Conservation (phyloP, 1,140 invertebrate genomes). For the Akabosia matsudoensis region DNA sequence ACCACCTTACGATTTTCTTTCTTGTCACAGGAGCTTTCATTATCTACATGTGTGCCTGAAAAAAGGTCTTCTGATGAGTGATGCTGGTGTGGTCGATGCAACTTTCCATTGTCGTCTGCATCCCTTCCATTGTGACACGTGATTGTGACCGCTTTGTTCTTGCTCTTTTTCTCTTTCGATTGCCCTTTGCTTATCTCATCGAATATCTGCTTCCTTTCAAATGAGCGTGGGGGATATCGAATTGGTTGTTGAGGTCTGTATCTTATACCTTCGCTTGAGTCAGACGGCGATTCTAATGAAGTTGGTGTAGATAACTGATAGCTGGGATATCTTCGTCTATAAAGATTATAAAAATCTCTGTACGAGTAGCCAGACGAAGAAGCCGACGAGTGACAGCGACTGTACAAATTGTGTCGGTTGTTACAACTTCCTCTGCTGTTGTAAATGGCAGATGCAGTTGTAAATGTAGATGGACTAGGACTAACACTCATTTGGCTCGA, state of each 20-base stretch:
- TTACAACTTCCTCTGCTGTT: background rate
- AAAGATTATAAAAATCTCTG: conserved; percentile 21
- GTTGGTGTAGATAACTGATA: conserved; percentile 14
- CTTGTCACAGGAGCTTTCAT: too few species aligned
- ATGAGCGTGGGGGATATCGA: conserved; percentile 6
- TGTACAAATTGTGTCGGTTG: conserved; percentile 6
- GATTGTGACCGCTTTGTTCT: background rate
- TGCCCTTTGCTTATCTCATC: background rate
- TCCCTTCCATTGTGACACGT: background rate
- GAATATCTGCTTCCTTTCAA: conserved; percentile 18
- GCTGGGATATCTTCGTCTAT: background rate
- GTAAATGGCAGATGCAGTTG: background rate
- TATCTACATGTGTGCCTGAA: background rate
- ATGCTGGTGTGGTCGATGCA: background rate
- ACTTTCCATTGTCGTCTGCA: background rate
- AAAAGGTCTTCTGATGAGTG: background rate
- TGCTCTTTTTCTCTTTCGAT: background rate
- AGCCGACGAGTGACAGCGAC: conserved; percentile 7
- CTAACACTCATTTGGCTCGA: conserved; percentile 20
- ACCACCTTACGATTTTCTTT: too few species aligned
- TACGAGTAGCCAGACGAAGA: conserved; percentile 2
- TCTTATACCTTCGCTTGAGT: background rate
- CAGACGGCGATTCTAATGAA: conserved; percentile 13
- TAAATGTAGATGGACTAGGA: conserved; percentile 18
- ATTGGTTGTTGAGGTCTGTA: background rate